These are phyloP conservation scores for Leptatherina wallacei DNA, from an alignment of 2,797 vertebrate species.

Conservation along the genomic window DNA sequence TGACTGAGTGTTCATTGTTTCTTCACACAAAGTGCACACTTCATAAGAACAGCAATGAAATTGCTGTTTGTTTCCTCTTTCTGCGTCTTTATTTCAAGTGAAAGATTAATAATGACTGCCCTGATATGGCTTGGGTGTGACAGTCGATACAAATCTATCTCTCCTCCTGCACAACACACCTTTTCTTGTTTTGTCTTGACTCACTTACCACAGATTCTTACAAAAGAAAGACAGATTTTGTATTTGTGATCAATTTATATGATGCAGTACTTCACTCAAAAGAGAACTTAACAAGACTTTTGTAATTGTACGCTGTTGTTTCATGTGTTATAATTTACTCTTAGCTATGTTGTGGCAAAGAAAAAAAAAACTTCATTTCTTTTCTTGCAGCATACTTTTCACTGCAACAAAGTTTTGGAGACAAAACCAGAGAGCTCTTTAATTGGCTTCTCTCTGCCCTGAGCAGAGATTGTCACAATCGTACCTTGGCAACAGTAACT, in stretches of 20 bases:
- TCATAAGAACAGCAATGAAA: slow-evolving; percentile 80
- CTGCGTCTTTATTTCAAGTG: slow-evolving; percentile 67
- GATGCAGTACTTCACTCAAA: slow-evolving; percentile 4
- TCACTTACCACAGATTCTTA: slow-evolving; percentile 12
- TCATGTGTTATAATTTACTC: slow-evolving; percentile 3
- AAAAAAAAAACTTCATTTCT: neutral
- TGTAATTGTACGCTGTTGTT: neutral
- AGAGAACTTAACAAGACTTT: slow-evolving; percentile 2
- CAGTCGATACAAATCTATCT: slow-evolving; percentile 56
- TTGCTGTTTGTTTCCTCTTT: slow-evolving; percentile 77
- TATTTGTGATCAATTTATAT: slow-evolving; percentile 4
- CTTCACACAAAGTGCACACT: slow-evolving; percentile 78
- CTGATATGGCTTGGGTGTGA: slow-evolving; percentile 69
- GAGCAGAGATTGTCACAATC: slow-evolving; percentile 13
- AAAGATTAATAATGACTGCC: slow-evolving; percentile 74
- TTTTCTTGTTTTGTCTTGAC: slow-evolving; percentile 23
- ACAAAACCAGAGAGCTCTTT: neutral
- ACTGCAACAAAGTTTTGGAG: slow-evolving; percentile 3
- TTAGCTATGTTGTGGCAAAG: neutral
- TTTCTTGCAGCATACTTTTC: neutral
- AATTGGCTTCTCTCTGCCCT: slow-evolving; percentile 16
- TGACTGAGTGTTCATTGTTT: slow-evolving; percentile 81
- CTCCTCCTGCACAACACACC: slow-evolving; percentile 24
- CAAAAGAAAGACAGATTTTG: neutral
- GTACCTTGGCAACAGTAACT: slow-evolving; percentile 11